Percentiles rank a stretch among this genome's conserved stretches.
Conservation (phyloP, 1,140 invertebrate genomes). For the Oncopodura yosiiana region DNA sequence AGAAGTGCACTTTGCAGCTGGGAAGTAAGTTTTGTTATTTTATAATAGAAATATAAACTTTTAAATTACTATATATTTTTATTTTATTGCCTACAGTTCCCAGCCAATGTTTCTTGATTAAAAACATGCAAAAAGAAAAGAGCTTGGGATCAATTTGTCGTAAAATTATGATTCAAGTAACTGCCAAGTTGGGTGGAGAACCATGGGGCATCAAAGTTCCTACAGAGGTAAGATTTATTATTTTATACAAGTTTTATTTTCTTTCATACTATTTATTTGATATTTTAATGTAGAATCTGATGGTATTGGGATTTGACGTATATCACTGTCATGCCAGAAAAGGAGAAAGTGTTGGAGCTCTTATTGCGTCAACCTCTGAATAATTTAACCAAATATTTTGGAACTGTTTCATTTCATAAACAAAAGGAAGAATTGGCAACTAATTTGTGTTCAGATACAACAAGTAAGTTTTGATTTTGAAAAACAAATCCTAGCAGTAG, state of each 20-base stretch:
- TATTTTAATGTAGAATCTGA: constrained; percentile 39
- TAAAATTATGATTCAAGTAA: constrained; percentile 51
- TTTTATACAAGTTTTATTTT: not conserved
- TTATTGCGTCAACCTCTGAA: constrained; percentile 72
- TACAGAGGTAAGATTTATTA: constrained; percentile 39
- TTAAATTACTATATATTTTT: not conserved
- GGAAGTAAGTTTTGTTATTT: constrained; percentile 20
- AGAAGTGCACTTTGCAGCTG: constrained; percentile 63
- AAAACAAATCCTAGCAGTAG: not conserved
- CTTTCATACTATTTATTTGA: not conserved
- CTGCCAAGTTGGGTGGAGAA: constrained; percentile 50
- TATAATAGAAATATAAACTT: not conserved
- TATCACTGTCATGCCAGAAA: constrained; percentile 41
- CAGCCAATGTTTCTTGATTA: constrained; percentile 16
- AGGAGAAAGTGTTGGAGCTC: constrained; percentile 54
- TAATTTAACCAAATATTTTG: constrained; percentile 65
- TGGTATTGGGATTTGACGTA: constrained; percentile 37
- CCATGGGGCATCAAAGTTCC: constrained; percentile 49
- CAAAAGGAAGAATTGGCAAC: constrained; percentile 61
- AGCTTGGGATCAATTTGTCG: constrained; percentile 44
- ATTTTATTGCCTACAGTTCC: constrained; percentile 18
- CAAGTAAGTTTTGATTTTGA: constrained; percentile 36
- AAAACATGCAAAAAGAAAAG: constrained; percentile 37
- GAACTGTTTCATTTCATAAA: constrained; percentile 57
- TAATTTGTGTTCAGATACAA: constrained; percentile 52